Evolutionary conservation across 2,888 invertebrate species (phyloP).

Genomic region (Hartigia nigra): DNA sequence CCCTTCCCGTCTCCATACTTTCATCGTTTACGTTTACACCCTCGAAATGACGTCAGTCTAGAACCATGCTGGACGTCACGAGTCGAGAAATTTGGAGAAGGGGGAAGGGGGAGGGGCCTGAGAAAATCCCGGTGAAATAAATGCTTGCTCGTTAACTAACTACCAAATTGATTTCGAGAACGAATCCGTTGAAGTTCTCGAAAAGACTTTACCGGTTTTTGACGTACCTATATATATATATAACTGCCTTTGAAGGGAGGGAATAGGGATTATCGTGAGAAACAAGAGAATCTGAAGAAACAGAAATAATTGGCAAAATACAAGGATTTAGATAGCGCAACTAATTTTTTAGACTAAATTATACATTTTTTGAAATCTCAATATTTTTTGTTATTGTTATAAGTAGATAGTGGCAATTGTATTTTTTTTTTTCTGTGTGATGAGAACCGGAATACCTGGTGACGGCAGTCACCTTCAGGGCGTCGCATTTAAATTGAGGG

Average conservation of each 20-base stretch:
- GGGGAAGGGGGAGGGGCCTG: neutral
- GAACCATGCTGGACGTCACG: neutral
- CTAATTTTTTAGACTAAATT: neutral
- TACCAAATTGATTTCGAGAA: neutral
- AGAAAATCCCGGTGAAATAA: neutral
- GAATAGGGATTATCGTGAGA: neutral
- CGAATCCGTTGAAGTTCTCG: slow-evolving; percentile 1
- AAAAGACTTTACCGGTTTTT: neutral
- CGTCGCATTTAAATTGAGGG: slow-evolving; percentile 13
- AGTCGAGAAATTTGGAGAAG: neutral
- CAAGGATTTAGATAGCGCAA: neutral
- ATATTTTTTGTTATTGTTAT: neutral
- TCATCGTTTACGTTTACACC: neutral
- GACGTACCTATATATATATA: neutral
- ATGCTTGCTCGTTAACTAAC: neutral
- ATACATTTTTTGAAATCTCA: neutral
- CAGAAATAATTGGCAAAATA: neutral
- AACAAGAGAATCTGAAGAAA: neutral
- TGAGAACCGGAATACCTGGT: neutral
- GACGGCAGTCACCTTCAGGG: neutral
- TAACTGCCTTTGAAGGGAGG: neutral
- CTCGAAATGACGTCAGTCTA: neutral
- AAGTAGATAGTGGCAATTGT: neutral
- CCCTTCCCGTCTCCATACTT: neutral
- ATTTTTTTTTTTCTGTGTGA: neutral